Conservation (phyloP, 2,113 vertebrate species). For the Myocastor coypus region DNA sequence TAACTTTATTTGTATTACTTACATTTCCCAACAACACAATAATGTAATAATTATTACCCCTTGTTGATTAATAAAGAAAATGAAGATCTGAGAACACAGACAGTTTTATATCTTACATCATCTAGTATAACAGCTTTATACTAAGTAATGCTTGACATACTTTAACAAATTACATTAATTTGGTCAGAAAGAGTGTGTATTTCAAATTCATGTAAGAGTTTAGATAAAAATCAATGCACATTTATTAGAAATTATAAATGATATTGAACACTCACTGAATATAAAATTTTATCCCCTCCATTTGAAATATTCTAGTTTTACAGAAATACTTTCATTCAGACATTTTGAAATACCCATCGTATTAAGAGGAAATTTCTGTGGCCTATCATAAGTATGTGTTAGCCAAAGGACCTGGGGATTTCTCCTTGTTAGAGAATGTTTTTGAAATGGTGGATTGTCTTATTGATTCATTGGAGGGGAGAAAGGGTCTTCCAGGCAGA, state of each 20-base stretch:
- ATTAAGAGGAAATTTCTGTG: not conserved
- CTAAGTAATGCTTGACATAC: conserved; percentile 1
- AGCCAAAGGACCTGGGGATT: not conserved
- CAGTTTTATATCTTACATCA: not conserved
- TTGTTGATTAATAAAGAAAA: conserved; percentile 35
- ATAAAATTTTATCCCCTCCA: not conserved
- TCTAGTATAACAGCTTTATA: not conserved
- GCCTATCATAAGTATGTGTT: not conserved
- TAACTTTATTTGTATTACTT: conserved; percentile 43
- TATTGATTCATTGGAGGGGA: not conserved
- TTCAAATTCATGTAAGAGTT: conserved; percentile 36
- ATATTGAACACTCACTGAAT: not conserved
- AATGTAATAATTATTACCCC: not conserved
- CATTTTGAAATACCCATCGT: not conserved
- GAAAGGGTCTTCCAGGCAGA: not conserved
- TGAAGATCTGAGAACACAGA: not conserved
- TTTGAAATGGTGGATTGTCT: not conserved
- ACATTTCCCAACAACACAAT: not conserved
- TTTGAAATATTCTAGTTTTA: not conserved
- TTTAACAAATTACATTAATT: conserved; percentile 44
- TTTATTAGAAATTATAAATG: conserved; percentile 47
- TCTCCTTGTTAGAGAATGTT: not conserved
- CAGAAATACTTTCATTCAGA: not conserved
- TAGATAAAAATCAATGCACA: conserved; percentile 6
- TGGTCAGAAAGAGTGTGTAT: not conserved